These are phyloP conservation scores for Andrena fulva DNA, from an alignment of 2,888 invertebrate species.

Conservation along the genomic window DNA sequence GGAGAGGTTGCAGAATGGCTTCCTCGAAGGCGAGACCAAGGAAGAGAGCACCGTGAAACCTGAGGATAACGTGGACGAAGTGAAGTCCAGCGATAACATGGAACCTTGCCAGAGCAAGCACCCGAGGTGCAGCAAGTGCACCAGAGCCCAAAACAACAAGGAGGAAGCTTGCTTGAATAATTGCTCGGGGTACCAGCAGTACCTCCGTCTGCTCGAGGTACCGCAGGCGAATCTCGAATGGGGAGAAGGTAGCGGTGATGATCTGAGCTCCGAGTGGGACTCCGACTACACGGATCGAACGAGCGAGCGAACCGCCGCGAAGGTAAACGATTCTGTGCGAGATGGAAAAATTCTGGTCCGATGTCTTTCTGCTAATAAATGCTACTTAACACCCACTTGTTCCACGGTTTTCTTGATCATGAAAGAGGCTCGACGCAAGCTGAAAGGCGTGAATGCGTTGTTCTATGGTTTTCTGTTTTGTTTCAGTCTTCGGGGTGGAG, in stretches of 20 bases:
- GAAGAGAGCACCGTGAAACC: neutral
- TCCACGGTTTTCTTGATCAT: neutral
- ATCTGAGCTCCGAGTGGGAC: conserved; percentile 96
- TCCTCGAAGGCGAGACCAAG: conserved; percentile 8
- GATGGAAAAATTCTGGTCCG: neutral
- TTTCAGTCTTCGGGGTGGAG: conserved; percentile 97
- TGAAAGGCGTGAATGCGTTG: neutral
- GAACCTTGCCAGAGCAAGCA: neutral
- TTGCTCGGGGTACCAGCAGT: conserved; percentile 90
- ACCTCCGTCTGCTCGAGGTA: conserved; percentile 91
- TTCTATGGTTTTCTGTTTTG: conserved; percentile 45
- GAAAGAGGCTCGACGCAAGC: neutral
- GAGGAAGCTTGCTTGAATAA: conserved; percentile 34
- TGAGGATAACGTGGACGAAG: neutral
- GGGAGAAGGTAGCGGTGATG: conserved; percentile 96
- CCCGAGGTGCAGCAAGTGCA: conserved; percentile 17
- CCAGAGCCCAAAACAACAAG: conserved; percentile 3
- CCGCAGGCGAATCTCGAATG: conserved; percentile 87
- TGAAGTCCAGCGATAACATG: neutral
- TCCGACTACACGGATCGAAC: conserved; percentile 86
- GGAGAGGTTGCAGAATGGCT: neutral
- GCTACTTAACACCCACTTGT: neutral
- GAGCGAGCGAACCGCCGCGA: conserved; percentile 32
- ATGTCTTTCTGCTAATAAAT: too few relatives aligned
- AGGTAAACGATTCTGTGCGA: conserved; percentile 46